These are phyloP conservation scores for Atta cephalotes DNA, from an alignment of 1,140 invertebrate genomes.

Conservation along the genomic window DNA sequence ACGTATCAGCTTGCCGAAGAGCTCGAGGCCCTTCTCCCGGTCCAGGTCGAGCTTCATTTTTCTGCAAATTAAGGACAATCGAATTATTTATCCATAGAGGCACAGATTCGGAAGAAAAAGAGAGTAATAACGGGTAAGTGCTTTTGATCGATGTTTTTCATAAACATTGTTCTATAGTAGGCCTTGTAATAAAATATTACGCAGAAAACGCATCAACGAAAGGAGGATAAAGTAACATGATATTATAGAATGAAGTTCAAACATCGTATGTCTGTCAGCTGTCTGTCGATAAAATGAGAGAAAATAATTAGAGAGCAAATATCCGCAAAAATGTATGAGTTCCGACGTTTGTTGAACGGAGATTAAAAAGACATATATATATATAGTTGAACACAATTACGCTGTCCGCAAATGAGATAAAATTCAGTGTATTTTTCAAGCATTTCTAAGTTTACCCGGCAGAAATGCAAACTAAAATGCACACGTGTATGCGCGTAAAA, in stretches of 20 bases:
- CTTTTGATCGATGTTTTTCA: conserved; percentile 1
- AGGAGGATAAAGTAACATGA: not conserved
- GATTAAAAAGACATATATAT: not conserved
- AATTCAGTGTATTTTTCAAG: not conserved
- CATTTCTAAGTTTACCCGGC: not conserved
- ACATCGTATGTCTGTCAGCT: not conserved
- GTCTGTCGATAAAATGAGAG: not conserved
- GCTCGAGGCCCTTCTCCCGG: conserved; percentile 88
- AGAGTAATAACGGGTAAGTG: not conserved
- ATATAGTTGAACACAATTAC: not conserved
- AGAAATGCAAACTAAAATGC: not conserved
- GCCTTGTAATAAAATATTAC: conserved; percentile 13
- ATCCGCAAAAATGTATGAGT: not conserved
- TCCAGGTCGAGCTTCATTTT: conserved; percentile 88
- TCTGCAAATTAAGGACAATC: conserved; percentile 70
- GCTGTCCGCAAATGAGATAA: not conserved
- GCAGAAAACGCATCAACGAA: not conserved
- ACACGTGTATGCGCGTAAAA: conserved; percentile 5
- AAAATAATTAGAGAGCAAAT: conserved; percentile 35
- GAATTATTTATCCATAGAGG: not conserved
- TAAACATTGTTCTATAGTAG: not conserved
- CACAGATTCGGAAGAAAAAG: not conserved
- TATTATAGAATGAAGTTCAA: not conserved
- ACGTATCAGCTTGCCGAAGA: conserved; percentile 92
- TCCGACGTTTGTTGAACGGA: not conserved